These are phyloP conservation scores for Muscicapa striata DNA, from an alignment of 2,797 vertebrate genomes.

Conservation along the genomic window DNA sequence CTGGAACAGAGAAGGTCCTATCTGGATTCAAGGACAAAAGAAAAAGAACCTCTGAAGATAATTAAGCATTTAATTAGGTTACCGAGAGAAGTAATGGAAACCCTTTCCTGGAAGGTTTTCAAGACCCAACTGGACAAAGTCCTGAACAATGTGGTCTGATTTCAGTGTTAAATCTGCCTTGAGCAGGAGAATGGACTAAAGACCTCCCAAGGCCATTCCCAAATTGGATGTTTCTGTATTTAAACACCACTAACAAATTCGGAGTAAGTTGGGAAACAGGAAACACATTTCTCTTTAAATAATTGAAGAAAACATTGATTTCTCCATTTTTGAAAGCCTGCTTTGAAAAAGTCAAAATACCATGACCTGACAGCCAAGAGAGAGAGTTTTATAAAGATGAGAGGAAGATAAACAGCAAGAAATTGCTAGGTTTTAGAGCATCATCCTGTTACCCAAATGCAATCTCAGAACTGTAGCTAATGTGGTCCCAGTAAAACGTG, in stretches of 20 bases:
- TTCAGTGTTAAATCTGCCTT: not conserved
- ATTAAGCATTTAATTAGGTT: not conserved
- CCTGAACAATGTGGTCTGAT: not conserved
- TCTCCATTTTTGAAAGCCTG: not conserved
- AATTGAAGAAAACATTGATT: conserved; percentile 9
- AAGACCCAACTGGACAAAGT: not conserved
- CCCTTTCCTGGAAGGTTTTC: not conserved
- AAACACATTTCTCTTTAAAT: conserved; percentile 6
- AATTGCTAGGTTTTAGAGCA: not conserved
- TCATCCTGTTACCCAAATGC: not conserved
- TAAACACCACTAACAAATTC: not conserved
- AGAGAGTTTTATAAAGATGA: not conserved
- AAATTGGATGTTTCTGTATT: not conserved
- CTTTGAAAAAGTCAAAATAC: conserved; percentile 2
- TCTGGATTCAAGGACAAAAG: not conserved
- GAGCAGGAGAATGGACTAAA: not conserved
- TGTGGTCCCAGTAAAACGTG: not conserved
- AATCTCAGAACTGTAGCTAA: not conserved
- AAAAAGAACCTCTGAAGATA: not conserved
- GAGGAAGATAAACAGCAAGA: not conserved
- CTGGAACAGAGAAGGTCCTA: not conserved
- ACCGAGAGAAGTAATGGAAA: not conserved
- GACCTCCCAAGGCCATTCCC: not conserved
- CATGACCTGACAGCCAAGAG: not conserved
- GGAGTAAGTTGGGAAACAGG: not conserved